Base-by-base conservation (phyloP, 2,888 invertebrate species). In the Xylota sylvarum region DNA sequence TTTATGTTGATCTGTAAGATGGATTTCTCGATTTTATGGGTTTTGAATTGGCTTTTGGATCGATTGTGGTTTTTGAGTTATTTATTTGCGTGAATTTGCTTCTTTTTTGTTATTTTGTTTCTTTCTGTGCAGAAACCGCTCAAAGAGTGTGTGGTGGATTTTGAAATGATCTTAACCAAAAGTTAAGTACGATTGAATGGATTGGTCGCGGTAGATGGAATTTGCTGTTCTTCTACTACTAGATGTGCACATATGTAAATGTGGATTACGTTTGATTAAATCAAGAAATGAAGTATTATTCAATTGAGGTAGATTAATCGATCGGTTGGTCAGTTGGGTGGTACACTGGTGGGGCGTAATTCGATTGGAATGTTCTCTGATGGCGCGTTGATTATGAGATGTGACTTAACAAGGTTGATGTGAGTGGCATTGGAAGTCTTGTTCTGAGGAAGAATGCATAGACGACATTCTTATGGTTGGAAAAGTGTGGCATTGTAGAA, bases 1-100 rank as follows among this genome's bases (percentile, higher is more conserved):
- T 73, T 81, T 82, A 81, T 73, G 82, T 82, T 82, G 72, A 82
- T 82, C 72, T 40, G 50, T 35, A 62, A 72, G 86, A 82, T 82
- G 82, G 67, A 82, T 86, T 86, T 78, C 62, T 77, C 23, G 85
- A 81, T 81, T 77, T 85, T 85, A 85, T 86, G 67, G 82, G 70
- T 85, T 85, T 76, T 76, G 74, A 74, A 84, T 84, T 85, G 82
- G 60, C 73, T 85, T 85, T 85, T 86, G 82, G 82, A 73, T 77
- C 74, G 86, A 82, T 77, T 82, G 82, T 77, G 86, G 85, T 81
- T 72, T 77, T 73, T 58, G 81, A 85, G 86, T 81, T 82, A 81
- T 85, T 85, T 85, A 85, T 85, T 81, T 85, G 81, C 69, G 37
- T 73, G 30, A 17, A 19, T 37, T 23, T 12, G 1, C 2, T 23